phyloP scores from a whole-genome alignment of 2,113 vertebrate species.

The Shinisaurus crocodilurus region DNA sequence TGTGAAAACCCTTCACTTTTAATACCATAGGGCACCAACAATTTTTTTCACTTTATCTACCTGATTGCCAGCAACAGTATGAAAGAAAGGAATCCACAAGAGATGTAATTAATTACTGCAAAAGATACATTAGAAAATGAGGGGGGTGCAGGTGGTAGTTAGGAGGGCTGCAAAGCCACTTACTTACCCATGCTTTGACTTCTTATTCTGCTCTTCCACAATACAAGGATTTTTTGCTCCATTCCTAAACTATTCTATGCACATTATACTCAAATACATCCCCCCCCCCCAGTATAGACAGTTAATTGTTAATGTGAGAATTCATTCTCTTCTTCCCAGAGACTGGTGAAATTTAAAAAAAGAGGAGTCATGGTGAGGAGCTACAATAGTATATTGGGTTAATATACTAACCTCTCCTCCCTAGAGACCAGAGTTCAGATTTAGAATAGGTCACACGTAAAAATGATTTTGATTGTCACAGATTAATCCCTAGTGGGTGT shows the following conservation, averaged over 20 bases:
- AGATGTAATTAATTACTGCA: constrained; percentile 70
- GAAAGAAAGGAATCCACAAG: constrained; percentile 62
- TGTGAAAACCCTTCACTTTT: constrained; percentile 79
- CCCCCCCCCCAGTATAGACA: neutral
- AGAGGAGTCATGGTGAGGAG: neutral
- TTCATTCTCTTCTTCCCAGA: rapidly evolving
- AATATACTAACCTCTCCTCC: neutral
- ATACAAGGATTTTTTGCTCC: neutral
- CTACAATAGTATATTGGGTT: neutral
- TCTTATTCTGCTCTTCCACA: neutral
- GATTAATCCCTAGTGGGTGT: rapidly evolving
- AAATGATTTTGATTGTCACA: rapidly evolving
- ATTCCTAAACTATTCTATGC: rapidly evolving
- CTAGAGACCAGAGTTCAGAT: neutral
- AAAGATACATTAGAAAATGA: constrained; percentile 55
- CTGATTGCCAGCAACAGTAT: constrained; percentile 69
- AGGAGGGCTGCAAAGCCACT: constrained; percentile 26
- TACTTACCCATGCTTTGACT: neutral
- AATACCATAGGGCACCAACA: constrained; percentile 75
- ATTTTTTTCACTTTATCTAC: constrained; percentile 69
- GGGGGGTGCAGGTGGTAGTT: constrained; percentile 45
- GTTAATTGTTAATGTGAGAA: neutral
- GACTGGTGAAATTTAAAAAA: neutral
- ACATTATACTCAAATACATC: rapidly evolving
- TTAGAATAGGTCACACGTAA: constrained; percentile 2